A percentile compares a stretch with the other conserved stretches of the same genome.
Conservation (phyloP, 2,888 invertebrate species). For the Eristalis tenax region DNA sequence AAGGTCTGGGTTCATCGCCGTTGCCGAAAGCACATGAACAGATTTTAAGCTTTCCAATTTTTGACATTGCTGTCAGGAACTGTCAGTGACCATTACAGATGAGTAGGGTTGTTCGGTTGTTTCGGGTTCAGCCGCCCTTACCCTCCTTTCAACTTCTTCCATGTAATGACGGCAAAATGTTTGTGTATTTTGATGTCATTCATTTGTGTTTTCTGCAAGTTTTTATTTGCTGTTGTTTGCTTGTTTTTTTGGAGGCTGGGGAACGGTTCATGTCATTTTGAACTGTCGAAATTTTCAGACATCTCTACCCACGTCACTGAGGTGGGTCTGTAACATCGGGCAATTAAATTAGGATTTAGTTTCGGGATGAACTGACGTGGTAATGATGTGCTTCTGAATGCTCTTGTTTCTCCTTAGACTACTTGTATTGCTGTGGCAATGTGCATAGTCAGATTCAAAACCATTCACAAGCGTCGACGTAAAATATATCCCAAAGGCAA, state of each 20-base stretch:
- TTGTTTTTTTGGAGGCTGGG: neutral
- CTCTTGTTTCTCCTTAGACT: neutral
- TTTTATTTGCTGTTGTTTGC: neutral
- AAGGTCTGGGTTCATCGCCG: neutral
- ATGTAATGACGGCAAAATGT: slow-evolving; percentile 5
- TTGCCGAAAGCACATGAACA: slow-evolving; percentile 19
- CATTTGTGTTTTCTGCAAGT: slow-evolving; percentile 13
- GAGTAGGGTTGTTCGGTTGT: slow-evolving; percentile 54
- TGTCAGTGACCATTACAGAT: slow-evolving; percentile 53
- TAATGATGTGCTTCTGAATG: slow-evolving; percentile 2
- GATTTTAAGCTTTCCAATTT: slow-evolving; percentile 49
- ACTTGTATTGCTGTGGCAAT: neutral
- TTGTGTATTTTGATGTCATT: slow-evolving; percentile 11
- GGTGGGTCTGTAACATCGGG: slow-evolving; percentile 16
- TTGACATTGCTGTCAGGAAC: slow-evolving; percentile 45
- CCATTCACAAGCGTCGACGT: neutral
- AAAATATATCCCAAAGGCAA: too few species aligned
- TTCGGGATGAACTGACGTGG: neutral
- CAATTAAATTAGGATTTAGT: slow-evolving; percentile 38
- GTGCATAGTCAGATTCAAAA: neutral
- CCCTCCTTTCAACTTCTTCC: neutral
- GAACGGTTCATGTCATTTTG: slow-evolving; percentile 15
- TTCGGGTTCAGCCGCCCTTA: neutral
- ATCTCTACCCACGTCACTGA: slow-evolving; percentile 35
- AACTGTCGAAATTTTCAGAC: slow-evolving; percentile 36